phyloP scores from a whole-genome alignment of 2,888 invertebrate species.

The Caenorhabditis afra region DNA sequence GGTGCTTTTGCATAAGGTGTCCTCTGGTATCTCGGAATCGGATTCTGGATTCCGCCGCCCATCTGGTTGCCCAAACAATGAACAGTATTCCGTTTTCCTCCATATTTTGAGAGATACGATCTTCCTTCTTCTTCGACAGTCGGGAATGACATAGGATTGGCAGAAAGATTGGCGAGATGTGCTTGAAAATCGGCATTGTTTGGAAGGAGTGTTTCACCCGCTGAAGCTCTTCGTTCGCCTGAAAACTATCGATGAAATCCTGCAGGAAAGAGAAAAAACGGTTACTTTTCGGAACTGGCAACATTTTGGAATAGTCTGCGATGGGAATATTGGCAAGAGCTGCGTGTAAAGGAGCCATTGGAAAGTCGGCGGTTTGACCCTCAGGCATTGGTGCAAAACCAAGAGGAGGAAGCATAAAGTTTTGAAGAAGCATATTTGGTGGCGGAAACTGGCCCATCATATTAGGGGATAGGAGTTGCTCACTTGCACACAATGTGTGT shows the following conservation, averaged over 20 bases:
- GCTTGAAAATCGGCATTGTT: conserved; percentile 53
- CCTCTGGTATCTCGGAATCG: conserved; percentile 65
- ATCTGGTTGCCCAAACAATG: conserved; percentile 58
- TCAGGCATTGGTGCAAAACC: conserved; percentile 61
- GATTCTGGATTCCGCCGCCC: conserved; percentile 58
- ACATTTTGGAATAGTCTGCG: conserved; percentile 55
- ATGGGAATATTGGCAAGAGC: conserved; percentile 45
- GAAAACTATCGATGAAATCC: background rate
- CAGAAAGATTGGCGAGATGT: conserved; percentile 54
- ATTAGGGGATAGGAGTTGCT: conserved; percentile 69
- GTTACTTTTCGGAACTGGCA: conserved; percentile 63
- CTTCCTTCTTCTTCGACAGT: conserved; percentile 71
- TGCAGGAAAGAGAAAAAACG: background rate
- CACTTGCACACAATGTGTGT: conserved; percentile 75
- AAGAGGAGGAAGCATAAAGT: conserved; percentile 41
- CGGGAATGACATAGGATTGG: conserved; percentile 36
- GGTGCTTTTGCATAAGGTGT: conserved; percentile 71
- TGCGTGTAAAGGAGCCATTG: conserved; percentile 41
- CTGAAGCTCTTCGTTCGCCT: conserved; percentile 74
- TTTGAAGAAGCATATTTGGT: conserved; percentile 37
- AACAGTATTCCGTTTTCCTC: conserved; percentile 78
- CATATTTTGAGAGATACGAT: conserved; percentile 74
- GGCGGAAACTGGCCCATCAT: conserved; percentile 60
- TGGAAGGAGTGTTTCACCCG: conserved; percentile 73
- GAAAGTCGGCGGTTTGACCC: conserved; percentile 58